phyloP scores from a whole-genome alignment of 2,113 vertebrate species.

The Poecilia latipinna region DNA sequence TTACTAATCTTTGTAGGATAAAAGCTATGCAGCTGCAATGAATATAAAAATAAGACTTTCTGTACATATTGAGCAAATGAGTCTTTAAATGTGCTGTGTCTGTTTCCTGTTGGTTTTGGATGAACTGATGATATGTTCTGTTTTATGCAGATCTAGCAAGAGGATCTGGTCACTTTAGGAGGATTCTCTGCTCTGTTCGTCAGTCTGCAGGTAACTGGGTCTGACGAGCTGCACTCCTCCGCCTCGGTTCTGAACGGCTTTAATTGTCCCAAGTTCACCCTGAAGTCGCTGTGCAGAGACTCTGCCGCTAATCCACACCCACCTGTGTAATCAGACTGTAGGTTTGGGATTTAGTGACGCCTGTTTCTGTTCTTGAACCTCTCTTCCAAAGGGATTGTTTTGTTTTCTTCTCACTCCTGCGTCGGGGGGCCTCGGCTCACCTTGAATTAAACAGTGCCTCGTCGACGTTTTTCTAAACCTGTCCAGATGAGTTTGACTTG shows the following conservation, averaged over 20 bases:
- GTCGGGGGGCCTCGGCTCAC: neutral
- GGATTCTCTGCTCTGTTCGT: neutral
- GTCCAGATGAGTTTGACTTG: constrained; percentile 50
- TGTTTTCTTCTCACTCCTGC: constrained; percentile 29
- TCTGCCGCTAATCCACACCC: constrained; percentile 21
- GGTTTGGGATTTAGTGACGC: constrained; percentile 32
- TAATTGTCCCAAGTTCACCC: constrained; percentile 34
- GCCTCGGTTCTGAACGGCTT: constrained; percentile 28
- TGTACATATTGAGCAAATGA: too few relatives aligned
- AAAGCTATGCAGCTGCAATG: too few relatives aligned
- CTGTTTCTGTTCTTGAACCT: constrained; percentile 42
- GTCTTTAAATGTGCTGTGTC: too few relatives aligned
- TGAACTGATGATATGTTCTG: neutral
- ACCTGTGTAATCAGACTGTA: constrained; percentile 37
- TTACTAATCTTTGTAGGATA: too few relatives aligned
- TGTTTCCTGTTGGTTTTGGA: neutral
- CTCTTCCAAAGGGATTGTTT: constrained; percentile 56
- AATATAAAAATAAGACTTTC: too few relatives aligned
- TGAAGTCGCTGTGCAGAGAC: constrained; percentile 34
- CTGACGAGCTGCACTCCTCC: constrained; percentile 29
- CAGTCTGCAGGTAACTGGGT: constrained; percentile 40
- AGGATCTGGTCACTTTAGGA: neutral
- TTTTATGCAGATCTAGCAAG: constrained; percentile 22
- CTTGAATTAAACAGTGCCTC: constrained; percentile 41
- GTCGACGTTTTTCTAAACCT: constrained; percentile 44